Evolutionary conservation across 1,140 invertebrate genomes (phyloP).

Genomic region (Mactra quadrangularis): DNA sequence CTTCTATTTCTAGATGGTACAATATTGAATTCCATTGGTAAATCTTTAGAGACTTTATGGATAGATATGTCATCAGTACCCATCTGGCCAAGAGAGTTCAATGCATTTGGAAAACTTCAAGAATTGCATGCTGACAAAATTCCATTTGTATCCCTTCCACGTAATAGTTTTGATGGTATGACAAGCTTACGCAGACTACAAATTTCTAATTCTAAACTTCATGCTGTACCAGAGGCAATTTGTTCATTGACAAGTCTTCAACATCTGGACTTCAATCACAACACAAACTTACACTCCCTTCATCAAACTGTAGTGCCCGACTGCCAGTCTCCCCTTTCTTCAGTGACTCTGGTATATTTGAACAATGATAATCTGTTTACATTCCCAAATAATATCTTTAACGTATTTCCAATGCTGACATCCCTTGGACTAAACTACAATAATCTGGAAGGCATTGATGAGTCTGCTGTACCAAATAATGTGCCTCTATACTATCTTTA

Average conservation of each 20-base stretch:
- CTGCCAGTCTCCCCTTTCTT: background rate
- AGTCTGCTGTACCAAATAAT: background rate
- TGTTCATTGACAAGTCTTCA: background rate
- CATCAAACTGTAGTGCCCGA: background rate
- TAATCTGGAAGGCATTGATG: background rate
- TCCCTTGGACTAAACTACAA: slow-evolving; percentile 6
- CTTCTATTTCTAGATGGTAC: slow-evolving; percentile 7
- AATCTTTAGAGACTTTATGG: slow-evolving; percentile 3
- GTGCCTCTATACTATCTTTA: slow-evolving; percentile 27
- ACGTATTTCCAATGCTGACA: slow-evolving; percentile 12
- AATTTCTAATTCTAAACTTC: slow-evolving; percentile 34
- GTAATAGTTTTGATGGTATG: slow-evolving; percentile 9
- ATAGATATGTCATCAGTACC: slow-evolving; percentile 32
- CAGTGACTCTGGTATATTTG: background rate
- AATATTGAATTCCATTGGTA: slow-evolving; percentile 7
- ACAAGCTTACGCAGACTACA: background rate
- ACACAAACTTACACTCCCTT: slow-evolving; percentile 11
- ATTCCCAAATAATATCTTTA: slow-evolving; percentile 26
- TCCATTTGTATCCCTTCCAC: slow-evolving; percentile 20
- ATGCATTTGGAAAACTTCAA: background rate
- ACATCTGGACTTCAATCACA: slow-evolving; percentile 13
- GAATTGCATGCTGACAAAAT: background rate
- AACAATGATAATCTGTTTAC: slow-evolving; percentile 36
- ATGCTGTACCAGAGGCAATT: slow-evolving; percentile 17
- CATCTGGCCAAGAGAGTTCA: slow-evolving; percentile 23